Percentiles rank a stretch among this genome's conserved stretches.
Conservation (phyloP, 2,888 invertebrate genomes). For the Cataglyphis altisquamis region DNA sequence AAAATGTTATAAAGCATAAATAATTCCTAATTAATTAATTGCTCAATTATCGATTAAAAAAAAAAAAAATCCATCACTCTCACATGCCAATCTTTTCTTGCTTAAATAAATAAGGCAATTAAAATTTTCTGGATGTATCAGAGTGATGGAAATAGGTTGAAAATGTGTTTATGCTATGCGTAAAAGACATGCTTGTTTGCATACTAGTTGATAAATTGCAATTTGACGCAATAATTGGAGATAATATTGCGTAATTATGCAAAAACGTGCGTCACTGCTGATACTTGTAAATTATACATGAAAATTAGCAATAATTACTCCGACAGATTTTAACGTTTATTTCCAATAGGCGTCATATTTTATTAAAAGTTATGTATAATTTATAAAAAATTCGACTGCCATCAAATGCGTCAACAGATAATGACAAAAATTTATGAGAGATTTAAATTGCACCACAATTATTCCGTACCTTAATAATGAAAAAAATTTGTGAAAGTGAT, state of each 20-base stretch:
- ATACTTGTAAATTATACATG: conserved; percentile 47
- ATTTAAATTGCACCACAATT: background rate
- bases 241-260: conserved; percentile 55
- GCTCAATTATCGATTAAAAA: background rate
- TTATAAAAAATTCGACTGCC: conserved; percentile 20
- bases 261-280: conserved; percentile 52
- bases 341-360: conserved; percentile 1
- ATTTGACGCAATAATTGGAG: conserved; percentile 50
- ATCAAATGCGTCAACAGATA: conserved; percentile 4
- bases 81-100: background rate
- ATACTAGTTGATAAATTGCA: conserved; percentile 53
- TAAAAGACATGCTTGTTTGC: conserved; percentile 43
- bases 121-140: conserved; percentile 19
- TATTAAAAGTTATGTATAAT: conserved; percentile 20
- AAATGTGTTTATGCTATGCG: conserved; percentile 39
- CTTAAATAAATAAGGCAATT: background rate
- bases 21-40: background rate
- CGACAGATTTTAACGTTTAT: conserved; percentile 49
- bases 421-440: conserved; percentile 13
- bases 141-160: background rate
- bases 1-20: conserved; percentile 1
- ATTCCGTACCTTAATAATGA: conserved; percentile 17
- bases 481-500: conserved; percentile 3
- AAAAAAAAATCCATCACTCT: background rate
- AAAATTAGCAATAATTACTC: conserved; percentile 43